phyloP scores from a whole-genome alignment of 2,113 vertebrate species.

The Heterotis niloticus region DNA sequence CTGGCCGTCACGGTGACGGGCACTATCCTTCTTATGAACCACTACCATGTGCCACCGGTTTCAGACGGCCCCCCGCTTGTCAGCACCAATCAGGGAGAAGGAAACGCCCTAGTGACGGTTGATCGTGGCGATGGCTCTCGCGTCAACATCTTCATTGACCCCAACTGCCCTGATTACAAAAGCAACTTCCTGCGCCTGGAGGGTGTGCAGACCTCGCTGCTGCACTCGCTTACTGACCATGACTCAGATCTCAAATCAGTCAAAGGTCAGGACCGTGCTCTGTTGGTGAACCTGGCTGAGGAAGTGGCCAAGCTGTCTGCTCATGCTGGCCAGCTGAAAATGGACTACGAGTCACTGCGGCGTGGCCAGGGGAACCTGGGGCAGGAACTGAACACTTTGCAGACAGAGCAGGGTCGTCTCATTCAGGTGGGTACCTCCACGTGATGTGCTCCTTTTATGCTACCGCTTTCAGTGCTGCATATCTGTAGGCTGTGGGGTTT shows the following conservation, averaged over 20 bases:
- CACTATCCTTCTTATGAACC: constrained; percentile 92
- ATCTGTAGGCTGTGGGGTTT: too few species aligned
- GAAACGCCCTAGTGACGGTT: constrained; percentile 88
- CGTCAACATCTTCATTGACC: constrained; percentile 96
- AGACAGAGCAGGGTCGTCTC: constrained; percentile 85
- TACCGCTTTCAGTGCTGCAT: too few species aligned
- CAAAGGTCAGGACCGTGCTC: constrained; percentile 77
- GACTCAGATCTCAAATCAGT: constrained; percentile 73
- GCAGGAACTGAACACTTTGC: constrained; percentile 82
- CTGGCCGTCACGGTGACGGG: constrained; percentile 84
- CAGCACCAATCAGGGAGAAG: constrained; percentile 86
- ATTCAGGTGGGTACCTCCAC: constrained; percentile 74
- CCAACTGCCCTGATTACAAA: constrained; percentile 86
- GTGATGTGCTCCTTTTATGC: not conserved
- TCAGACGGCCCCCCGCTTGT: constrained; percentile 80
- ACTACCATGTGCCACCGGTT: constrained; percentile 70
- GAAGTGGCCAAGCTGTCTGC: constrained; percentile 86
- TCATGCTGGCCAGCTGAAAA: constrained; percentile 73
- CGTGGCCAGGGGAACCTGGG: constrained; percentile 79
- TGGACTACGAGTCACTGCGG: constrained; percentile 78
- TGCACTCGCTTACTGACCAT: constrained; percentile 73
- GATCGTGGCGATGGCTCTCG: constrained; percentile 86
- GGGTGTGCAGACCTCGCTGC: constrained; percentile 80
- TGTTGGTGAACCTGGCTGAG: constrained; percentile 79
- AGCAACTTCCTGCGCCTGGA: constrained; percentile 81